Evolutionary conservation across 2,888 invertebrate genomes (phyloP), one percentile per base, ranked within the genome.

Genomic region (Stenichneumon culpator): DNA sequence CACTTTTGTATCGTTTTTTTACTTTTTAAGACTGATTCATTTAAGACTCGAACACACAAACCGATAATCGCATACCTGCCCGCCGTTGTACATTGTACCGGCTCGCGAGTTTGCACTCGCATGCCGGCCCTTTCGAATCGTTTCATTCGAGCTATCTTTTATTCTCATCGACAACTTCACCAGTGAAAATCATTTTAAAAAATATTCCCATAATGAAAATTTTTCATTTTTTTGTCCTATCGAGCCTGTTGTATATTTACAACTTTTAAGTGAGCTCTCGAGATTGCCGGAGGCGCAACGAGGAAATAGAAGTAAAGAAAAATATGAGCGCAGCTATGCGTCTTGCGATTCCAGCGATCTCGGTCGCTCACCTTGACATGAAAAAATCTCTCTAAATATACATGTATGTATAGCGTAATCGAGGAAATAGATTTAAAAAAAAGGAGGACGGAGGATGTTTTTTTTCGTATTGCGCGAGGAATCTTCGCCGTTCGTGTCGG

Each of bases 1-100:
- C 50, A 80, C 67, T 83, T 86, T 60, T 72, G 72, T 86, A 80
- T 82, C 83, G 84, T 87, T 90, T 88, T 54, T 57, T 25, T 57
- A 86, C 79, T 88, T 90, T 87, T 86, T 83, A 91, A 91, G 92
- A 92, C 91, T 92, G 92, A 92, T 91, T 90, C 84, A 84, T 89
- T 89, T 90, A 90, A 86, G 84, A 83, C 79, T 83, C 63, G 63
- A 70, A 28, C 25, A 47, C 19, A 28, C 44, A 83, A 83, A 78
- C 54, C 22, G 54, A 74, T n/a, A 39, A 32, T 19, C 47, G 32
- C 4, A 22, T 25, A 11, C 22, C 2, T 25, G 16, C 7, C 52
- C 69, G 65, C 69, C 68, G 72, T 44, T 73, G 50, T 70, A 72
- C 44, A 77, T 67, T 77, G 19, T 65, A 77, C 54, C 65, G 44